A percentile compares a stretch with the other conserved stretches of the same genome.
These are phyloP conservation scores for Oreocharis arfaki DNA, from an alignment of 2,113 vertebrate genomes.

Conservation along the genomic window DNA sequence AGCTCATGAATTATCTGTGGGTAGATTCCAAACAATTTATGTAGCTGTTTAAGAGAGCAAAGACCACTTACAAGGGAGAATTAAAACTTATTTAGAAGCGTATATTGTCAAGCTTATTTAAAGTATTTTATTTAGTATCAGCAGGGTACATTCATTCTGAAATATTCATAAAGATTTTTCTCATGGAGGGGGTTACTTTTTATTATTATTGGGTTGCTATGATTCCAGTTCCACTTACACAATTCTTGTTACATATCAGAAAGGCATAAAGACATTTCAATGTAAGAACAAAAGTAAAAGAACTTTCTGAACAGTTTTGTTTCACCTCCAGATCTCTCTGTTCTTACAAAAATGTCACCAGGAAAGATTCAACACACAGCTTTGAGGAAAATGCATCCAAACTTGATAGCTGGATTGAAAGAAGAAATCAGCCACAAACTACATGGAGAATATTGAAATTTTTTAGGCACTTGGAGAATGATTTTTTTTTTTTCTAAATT, in stretches of 20 bases:
- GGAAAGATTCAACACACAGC: background rate
- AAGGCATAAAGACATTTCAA: background rate
- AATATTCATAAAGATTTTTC: background rate
- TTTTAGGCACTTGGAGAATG: background rate
- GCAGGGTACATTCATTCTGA: background rate
- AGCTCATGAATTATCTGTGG: background rate
- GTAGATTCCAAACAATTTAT: background rate
- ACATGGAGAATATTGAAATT: background rate
- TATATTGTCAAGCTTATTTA: background rate
- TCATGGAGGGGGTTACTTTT: accelerated
- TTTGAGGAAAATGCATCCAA: background rate
- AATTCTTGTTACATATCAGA: background rate
- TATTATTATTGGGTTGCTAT: background rate
- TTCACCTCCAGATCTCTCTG: background rate
- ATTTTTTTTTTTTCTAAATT: background rate
- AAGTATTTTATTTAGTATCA: background rate
- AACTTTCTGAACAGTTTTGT: background rate
- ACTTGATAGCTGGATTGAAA: background rate
- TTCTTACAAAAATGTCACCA: background rate
- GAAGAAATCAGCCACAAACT: background rate
- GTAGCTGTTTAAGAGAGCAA: background rate
- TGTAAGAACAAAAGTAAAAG: background rate
- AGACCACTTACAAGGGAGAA: background rate
- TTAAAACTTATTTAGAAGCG: background rate
- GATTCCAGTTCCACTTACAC: background rate